Evolutionary conservation across 2,113 vertebrate genomes (phyloP).

Genomic region (cattle (Bos taurus)): ARS-UCD2.0 NC_037342.1:1899001-1899500

Average conservation of each 20-base stretch:
- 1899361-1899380: neutral
- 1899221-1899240: neutral
- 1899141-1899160: neutral
- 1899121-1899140: neutral
- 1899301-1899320: neutral
- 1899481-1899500: neutral
- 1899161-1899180: neutral
- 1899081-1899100: neutral
- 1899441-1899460: neutral
- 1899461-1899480: neutral
- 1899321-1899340: neutral
- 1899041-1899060: neutral
- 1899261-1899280: neutral
- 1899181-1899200: neutral
- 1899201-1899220: neutral
- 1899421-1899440: neutral
- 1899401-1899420: neutral
- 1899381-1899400: neutral
- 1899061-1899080: neutral
- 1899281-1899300: neutral
- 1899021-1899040: neutral
- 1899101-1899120: neutral
- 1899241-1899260: neutral
- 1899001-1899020: neutral
- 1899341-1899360: neutral